Evolutionary conservation across 2,113 vertebrate species (phyloP).

Genomic region (Pluvianellus socialis): DNA sequence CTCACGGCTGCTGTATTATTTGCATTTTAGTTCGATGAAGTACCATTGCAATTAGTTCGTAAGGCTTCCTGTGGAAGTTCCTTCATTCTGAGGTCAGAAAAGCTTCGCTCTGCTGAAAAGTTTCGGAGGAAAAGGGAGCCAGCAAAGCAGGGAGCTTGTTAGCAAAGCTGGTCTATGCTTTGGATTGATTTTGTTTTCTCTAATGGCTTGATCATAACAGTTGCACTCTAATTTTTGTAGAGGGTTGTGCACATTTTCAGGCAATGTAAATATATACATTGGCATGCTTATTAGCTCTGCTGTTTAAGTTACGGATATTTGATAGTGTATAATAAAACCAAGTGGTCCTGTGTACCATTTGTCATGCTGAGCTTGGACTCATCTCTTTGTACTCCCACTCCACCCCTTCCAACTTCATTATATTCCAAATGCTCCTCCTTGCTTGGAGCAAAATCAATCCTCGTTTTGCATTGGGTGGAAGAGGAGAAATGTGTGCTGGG

Average conservation of each 20-base stretch:
- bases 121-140: background rate
- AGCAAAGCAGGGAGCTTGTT: constrained; percentile 30
- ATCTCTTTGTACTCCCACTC: constrained; percentile 69
- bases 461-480: constrained; percentile 29
- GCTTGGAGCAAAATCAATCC: constrained; percentile 66
- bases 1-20: background rate
- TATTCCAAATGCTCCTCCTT: constrained; percentile 64
- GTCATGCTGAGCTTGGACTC: constrained; percentile 70
- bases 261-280: constrained; percentile 70
- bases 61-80: background rate
- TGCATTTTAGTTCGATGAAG: background rate
- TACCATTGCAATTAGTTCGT: background rate
- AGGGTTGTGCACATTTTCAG: constrained; percentile 61
- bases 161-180: background rate
- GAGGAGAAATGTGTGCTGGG: constrained; percentile 55
- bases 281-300: constrained; percentile 62
- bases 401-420: constrained; percentile 64
- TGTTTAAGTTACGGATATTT: constrained; percentile 64
- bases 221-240: constrained; percentile 64
- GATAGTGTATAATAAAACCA: constrained; percentile 64
- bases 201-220: constrained; percentile 53
- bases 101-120: background rate
- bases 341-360: constrained; percentile 64
- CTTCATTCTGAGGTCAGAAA: background rate
- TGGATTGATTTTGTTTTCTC: constrained; percentile 62